Evolutionary conservation across 1,140 invertebrate species (phyloP), one percentile per base, ranked within the genome.

Genomic region (Brachystomella parvula): DNA sequence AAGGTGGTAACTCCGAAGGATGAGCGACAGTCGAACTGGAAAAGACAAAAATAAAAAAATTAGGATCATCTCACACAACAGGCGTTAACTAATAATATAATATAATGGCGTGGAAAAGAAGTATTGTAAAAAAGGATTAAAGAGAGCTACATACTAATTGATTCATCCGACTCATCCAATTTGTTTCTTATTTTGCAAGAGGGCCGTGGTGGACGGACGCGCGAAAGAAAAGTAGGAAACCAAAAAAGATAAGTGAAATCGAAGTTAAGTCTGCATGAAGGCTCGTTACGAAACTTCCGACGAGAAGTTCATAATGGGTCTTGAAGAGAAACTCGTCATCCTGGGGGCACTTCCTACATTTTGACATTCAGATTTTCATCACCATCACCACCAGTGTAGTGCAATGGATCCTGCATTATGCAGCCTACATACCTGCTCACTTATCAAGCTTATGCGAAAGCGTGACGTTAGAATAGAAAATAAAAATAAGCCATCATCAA

Each of bases 1-100:
- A 96, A 29, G 94, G 94, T 74, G 94, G 95, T 78, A 97, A 82
- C 83, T 98, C 94, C 63, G 92, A 95, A 57, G 93, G 91, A 81
- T 97, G 94, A 67, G 95, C 95, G 77, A 97, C 94, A 69, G 92
- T 93, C 67, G 94, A 97, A 81, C 93, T 94, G 86, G 1, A 70
- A 66, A 32, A 35, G 47, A 32, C 15, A 53, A 47, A 32, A 63
- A 64, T 3, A 61, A 61, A 29, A 19, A 28, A 61, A 31, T 59
- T 24, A 59, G 58, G 33, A 28, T 12, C 3, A 35, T 35, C 44
- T 33, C 15, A 62, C 26, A n/a, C n/a, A n/a, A n/a, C n/a, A n/a
- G n/a, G n/a, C n/a, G n/a, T n/a, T n/a, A n/a, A n/a, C n/a, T n/a
- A n/a, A n/a, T n/a, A 44, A 44, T 44, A 44, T n/a, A 44, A 44